Evolutionary conservation across 2,113 vertebrate species (phyloP).

Genomic region (Nannospalax galili): DNA sequence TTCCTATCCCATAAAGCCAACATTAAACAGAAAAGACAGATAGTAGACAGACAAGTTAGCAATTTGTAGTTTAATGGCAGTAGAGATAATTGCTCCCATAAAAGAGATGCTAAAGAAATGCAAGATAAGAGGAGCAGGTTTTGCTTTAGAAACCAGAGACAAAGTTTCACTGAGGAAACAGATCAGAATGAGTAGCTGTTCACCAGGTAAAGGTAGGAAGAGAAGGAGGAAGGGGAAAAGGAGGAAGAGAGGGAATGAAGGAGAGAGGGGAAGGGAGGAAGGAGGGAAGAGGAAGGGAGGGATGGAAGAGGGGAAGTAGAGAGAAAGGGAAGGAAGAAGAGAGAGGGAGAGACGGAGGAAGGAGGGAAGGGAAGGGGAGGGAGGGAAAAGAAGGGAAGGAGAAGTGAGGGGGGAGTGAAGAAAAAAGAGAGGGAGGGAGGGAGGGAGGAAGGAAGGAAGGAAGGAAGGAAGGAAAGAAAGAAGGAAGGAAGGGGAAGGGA

Average conservation of each 20-base stretch:
- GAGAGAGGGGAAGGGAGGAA: background rate
- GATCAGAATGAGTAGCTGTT: background rate
- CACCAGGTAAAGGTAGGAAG: too few relatives aligned
- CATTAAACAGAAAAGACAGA: constrained; percentile 45
- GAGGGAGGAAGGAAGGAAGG: background rate
- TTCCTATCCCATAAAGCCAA: background rate
- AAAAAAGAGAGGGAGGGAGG: background rate
- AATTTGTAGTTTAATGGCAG: background rate
- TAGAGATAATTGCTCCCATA: background rate
- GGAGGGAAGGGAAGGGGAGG: background rate
- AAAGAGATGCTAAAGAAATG: background rate
- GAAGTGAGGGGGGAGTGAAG: too few relatives aligned
- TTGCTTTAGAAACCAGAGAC: background rate
- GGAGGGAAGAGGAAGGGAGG: background rate
- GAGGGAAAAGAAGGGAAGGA: background rate
- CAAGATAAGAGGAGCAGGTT: background rate
- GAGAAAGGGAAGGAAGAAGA: too few relatives aligned
- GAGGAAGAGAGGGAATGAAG: too few relatives aligned
- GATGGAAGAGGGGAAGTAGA: background rate
- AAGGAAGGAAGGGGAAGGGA: background rate
- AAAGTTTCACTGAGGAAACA: constrained; percentile 31
- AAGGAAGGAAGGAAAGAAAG: background rate
- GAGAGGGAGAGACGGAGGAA: background rate
- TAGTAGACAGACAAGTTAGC: background rate
- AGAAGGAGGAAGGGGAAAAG: background rate